A percentile compares a stretch with the other conserved stretches of the same genome.
These are phyloP conservation scores for Trichacis sp. DNA, from an alignment of 2,888 invertebrate species.

Conservation along the genomic window DNA sequence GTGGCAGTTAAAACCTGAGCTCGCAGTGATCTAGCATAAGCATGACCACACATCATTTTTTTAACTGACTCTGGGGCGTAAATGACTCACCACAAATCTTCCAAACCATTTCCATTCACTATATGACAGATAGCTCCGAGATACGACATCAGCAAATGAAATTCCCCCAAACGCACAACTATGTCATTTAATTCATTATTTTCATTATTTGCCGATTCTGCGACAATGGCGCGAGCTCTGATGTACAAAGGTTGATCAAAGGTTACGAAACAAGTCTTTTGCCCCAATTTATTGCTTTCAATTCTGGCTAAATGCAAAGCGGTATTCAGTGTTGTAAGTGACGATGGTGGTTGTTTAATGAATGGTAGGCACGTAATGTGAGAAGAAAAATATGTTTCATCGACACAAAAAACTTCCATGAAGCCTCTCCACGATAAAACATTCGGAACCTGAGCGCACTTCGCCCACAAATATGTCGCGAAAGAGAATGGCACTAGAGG, in stretches of 20 bases:
- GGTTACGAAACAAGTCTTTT: constrained; percentile 27
- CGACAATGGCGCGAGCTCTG: constrained; percentile 28
- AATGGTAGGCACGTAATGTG: constrained; percentile 34
- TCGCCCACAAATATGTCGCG: neutral
- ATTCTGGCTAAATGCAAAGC: constrained; percentile 23
- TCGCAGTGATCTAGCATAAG: constrained; percentile 35
- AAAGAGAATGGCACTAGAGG: neutral
- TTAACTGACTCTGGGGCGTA: constrained; percentile 42
- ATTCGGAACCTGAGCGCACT: neutral
- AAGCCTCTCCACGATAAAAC: constrained; percentile 53
- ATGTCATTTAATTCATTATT: constrained; percentile 27
- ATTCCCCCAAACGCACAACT: constrained; percentile 48
- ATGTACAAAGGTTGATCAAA: constrained; percentile 42
- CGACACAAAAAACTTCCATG: constrained; percentile 50
- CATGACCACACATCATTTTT: constrained; percentile 39
- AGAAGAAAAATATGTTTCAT: constrained; percentile 39
- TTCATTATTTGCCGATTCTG: neutral
- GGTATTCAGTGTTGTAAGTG: constrained; percentile 31
- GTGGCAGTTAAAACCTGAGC: constrained; percentile 36
- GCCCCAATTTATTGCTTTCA: constrained; percentile 16
- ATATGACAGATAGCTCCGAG: constrained; percentile 40
- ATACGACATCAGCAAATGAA: constrained; percentile 43
- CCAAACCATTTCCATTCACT: constrained; percentile 44
- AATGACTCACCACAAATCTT: constrained; percentile 36
- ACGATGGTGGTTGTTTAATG: constrained; percentile 18